Base-by-base conservation (phyloP, 1,140 invertebrate species). In the Drosophila pseudoobscura region DNA sequence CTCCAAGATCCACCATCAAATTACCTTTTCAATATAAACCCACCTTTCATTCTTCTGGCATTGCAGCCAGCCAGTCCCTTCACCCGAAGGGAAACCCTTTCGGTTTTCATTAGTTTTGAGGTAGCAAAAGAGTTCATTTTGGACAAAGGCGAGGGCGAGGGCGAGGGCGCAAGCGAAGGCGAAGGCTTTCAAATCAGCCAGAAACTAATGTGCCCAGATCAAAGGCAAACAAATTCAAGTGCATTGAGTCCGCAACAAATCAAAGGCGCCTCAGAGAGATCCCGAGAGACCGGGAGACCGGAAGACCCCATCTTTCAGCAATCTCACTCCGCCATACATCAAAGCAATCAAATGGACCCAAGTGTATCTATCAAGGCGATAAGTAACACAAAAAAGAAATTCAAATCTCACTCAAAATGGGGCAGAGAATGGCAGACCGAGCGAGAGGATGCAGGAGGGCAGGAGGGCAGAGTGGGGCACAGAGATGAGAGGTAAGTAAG, bases 271-370 rank as follows among this genome's bases (percentile, higher is more conserved):
- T 26, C 24, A 39, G 1, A 39, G 35, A 13, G 35, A 9, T 2
- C 2, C 24, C 13, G 1, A 39, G 35, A 13, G 35, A 9, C 31
- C 0, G 8, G 13, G 31, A 4, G 35, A 39, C 3, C 3, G 35
- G 4, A 11, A 20, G 11, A 39, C 11, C 35, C 35, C 35, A 39
- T 39, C 35, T 39, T 39, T 2, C 35, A 13, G 41, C 54, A 41
- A 44, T 17, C 53, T 29, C 69, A 41, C 20, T 51, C 7, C 17
- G 56, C 71, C 52, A 80, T 71, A 80, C 77, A 80, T 80, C 77
- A 80, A 80, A 80, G 77, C 65, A 80, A 80, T 80, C 77, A 80
- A 80, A 80, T 73, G 78, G 66, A 72, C 75, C 69, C 75, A 57
- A 75, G 72, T 68, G 71, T 59, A 75, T 75, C 72, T 75, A 75